Percentiles rank a stretch among this genome's conserved stretches.
These are phyloP conservation scores for Brachionus rubens DNA, from an alignment of 1,140 invertebrate genomes.

Conservation along the genomic window DNA sequence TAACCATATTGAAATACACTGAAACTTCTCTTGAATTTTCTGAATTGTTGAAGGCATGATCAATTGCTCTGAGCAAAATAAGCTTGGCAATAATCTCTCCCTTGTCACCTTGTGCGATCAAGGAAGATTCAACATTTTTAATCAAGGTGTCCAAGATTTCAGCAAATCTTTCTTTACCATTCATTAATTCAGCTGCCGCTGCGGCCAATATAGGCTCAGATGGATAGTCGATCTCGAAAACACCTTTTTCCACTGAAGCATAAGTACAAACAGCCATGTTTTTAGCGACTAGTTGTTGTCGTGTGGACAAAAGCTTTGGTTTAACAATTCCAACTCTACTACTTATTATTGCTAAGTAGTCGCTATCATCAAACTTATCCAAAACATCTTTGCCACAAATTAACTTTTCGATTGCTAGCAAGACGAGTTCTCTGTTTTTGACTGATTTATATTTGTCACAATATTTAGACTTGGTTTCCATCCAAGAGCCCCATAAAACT, in stretches of 20 bases:
- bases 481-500: constrained; percentile 15
- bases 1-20: not conserved
- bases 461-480: constrained; percentile 5
- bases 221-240: constrained; percentile 24
- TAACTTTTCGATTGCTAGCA: not conserved
- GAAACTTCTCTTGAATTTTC: not conserved
- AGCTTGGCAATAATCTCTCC: constrained; percentile 7
- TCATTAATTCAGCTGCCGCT: not conserved
- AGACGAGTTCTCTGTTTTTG: not conserved
- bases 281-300: not conserved
- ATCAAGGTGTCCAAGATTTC: not conserved
- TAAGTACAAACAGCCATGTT: constrained; percentile 5
- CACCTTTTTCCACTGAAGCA: no score
- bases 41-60: not conserved
- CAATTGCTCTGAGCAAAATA: not conserved
- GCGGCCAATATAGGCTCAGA: not conserved
- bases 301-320: not conserved
- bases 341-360: not conserved
- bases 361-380: not conserved
- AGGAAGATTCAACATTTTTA: not conserved
- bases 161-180: not conserved
- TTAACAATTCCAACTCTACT: not conserved
- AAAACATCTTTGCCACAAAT: not conserved
- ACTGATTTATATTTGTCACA: not conserved
- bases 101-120: constrained; percentile 6